Percentiles rank a stretch among this genome's conserved stretches.
These are phyloP conservation scores for Staurois parvus DNA, from an alignment of 2,797 vertebrate genomes.

Conservation along the genomic window DNA sequence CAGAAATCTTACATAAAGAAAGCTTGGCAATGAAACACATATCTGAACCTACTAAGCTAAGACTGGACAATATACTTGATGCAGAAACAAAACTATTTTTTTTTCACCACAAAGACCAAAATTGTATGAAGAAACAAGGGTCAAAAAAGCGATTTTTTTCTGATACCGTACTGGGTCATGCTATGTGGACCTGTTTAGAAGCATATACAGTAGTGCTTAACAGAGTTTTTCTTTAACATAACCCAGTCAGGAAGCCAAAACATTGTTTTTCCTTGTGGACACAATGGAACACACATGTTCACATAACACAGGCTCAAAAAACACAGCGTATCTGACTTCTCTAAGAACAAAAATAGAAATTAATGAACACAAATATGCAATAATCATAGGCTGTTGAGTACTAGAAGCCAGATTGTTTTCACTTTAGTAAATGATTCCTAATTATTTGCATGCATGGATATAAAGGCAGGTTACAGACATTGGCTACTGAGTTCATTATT, in stretches of 20 bases:
- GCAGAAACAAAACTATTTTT: no score
- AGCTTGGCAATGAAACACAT: no score
- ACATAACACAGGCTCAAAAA: not conserved
- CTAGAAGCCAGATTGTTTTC: not conserved
- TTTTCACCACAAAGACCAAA: no score
- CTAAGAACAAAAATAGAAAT: not conserved
- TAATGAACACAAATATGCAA: conserved; percentile 4
- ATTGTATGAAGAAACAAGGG: no score
- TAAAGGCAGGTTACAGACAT: not conserved
- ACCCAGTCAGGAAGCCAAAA: not conserved
- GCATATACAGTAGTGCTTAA: not conserved
- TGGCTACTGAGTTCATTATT: not conserved
- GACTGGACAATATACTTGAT: no score
- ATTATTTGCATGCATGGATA: not conserved
- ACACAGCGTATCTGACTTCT: not conserved
- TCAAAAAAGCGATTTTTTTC: no score
- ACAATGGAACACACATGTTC: not conserved
- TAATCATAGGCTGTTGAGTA: not conserved
- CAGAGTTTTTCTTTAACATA: not conserved
- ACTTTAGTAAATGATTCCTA: conserved; percentile 16
- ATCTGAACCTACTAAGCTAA: no score
- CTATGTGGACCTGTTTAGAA: no score
- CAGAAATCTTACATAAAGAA: no score
- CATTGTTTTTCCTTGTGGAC: not conserved
- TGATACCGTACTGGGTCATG: no score